Percentiles rank a stretch among this genome's conserved stretches.
These are phyloP conservation scores for Andrena dorsata DNA, from an alignment of 2,888 invertebrate species.

Conservation along the genomic window DNA sequence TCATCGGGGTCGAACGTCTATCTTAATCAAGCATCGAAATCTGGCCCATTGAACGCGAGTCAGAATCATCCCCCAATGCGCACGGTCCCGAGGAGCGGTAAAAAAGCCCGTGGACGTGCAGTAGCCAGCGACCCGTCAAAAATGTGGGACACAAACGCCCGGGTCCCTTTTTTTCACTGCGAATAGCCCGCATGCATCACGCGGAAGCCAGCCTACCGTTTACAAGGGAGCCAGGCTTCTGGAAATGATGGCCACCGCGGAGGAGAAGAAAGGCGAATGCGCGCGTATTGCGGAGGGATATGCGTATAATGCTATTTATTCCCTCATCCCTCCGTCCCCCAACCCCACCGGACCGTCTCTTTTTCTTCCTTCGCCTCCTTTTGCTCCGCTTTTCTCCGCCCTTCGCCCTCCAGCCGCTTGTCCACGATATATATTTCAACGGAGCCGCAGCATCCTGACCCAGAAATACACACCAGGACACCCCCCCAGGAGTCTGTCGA, in stretches of 20 bases:
- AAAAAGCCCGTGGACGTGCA: constrained; percentile 13
- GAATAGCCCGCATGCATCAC: constrained; percentile 78
- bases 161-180: constrained; percentile 63
- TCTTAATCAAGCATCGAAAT: constrained; percentile 38
- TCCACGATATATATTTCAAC: constrained; percentile 64
- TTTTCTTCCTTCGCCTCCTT: constrained; percentile 34
- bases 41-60: constrained; percentile 41
- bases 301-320: constrained; percentile 70
- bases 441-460: constrained; percentile 71
- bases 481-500: constrained; percentile 32
- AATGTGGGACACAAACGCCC: constrained; percentile 71
- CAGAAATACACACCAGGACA: constrained; percentile 71
- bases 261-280: constrained; percentile 69
- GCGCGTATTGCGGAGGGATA: constrained; percentile 63
- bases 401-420: constrained; percentile 40
- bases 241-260: constrained; percentile 72
- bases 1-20: constrained; percentile 19
- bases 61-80: constrained; percentile 17
- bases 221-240: constrained; percentile 72
- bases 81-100: neutral
- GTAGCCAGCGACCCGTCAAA: constrained; percentile 73
- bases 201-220: constrained; percentile 66
- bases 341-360: constrained; percentile 24
- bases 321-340: constrained; percentile 48
- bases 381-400: constrained; percentile 37